Base-by-base conservation (phyloP, 2,888 invertebrate species). In the Drosophila dives region DNA sequence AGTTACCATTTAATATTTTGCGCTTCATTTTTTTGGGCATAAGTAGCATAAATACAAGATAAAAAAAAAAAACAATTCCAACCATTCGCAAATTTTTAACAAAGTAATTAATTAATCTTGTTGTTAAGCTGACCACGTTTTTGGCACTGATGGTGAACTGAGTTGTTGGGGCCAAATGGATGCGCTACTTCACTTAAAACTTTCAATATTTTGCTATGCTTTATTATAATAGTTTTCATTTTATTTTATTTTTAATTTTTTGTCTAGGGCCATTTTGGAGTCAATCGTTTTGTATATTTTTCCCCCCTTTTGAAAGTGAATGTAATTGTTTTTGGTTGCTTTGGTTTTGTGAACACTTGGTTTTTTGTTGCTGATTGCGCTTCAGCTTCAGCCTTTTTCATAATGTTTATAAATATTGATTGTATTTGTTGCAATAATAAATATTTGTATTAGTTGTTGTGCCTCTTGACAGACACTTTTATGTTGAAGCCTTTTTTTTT, bases 401-500 rank as follows among this genome's bases (percentile, higher is more conserved):
- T 79, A 89, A 87, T 70, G 88, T 75, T 77, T 81, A 69, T 72
- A 71, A 76, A 76, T 71, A 85, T 90, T 77, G 77, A 88, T 77
- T 79, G 85, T 89, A 72, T 83, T 70, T 71, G 66, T 72, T 89
- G 73, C 73, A 69, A 75, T 75, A 49, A 78, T 81, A 81, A 83
- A 73, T 80, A 77, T 89, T 81, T 81, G 75, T 76, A 49, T 69
- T 69, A 61, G 66, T 70, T 70, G 64, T 58, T 58, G 48, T 64
- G 60, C 56, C 80, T 38, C 68, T 71, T 56, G 40, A 20, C 15
- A 23, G 63, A 50, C 67, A 71, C 78, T 81, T 69, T 49, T 26
- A 50, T 51, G 54, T 65, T 72, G 79, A 74, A 71, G 69, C 56
- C 82, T 53, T 71, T 69, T 54, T 55, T 53, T 68, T 65, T 53